These are phyloP conservation scores for Parelbella ahira DNA, from an alignment of 2,888 invertebrate genomes.

Conservation along the genomic window DNA sequence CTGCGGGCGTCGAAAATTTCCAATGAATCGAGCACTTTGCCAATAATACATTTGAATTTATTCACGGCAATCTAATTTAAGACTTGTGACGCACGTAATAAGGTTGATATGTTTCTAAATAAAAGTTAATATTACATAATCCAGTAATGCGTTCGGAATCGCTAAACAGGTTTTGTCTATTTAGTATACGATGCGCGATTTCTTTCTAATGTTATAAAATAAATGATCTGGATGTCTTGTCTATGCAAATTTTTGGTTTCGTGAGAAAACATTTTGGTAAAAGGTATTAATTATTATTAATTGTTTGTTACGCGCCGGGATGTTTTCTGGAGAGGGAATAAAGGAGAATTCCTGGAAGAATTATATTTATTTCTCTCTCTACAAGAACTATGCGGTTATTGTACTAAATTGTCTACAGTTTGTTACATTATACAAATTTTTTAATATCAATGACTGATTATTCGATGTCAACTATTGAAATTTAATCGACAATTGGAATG, in stretches of 20 bases:
- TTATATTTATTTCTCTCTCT: no score
- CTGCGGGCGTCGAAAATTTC: constrained; percentile 34
- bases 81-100: constrained; percentile 27
- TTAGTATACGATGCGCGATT: constrained; percentile 57
- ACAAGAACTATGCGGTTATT: no score
- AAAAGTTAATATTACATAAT: constrained; percentile 23
- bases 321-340: no score
- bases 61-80: constrained; percentile 21
- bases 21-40: constrained; percentile 28
- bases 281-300: constrained; percentile 17
- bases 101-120: constrained; percentile 31
- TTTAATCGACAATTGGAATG: no score
- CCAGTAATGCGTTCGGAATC: constrained; percentile 50
- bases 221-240: constrained; percentile 47
- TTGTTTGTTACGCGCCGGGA: constrained; percentile 15
- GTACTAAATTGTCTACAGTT: no score
- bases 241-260: constrained; percentile 50
- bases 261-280: constrained; percentile 54
- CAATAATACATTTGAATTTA: constrained; percentile 5
- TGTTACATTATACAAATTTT: no score
- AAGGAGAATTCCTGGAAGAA: no score
- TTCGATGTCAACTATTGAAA: no score
- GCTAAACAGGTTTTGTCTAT: constrained; percentile 74
- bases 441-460: no score
- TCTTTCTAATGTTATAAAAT: constrained; percentile 48